Base-by-base conservation (phyloP, 1,140 invertebrate genomes). In the Heliconius melpomene region DNA sequence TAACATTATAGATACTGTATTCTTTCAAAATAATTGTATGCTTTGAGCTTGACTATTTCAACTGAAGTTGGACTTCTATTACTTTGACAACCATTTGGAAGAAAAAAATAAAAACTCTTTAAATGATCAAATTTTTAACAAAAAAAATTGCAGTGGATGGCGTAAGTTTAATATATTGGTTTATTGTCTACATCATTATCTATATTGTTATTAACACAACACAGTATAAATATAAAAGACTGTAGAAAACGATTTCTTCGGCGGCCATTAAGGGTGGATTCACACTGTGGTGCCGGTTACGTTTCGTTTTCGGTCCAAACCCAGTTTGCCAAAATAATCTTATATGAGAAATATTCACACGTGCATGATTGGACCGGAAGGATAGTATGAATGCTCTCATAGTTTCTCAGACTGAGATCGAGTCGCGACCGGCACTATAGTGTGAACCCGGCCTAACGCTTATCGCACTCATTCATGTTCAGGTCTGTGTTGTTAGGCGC, bases 391-490 rank as follows among this genome's bases (percentile, higher is more conserved):
- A 36, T 36, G 32, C 32, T 7, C 32, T 36, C 32, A 36, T 36
- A 36, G 6, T 36, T 36, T 36, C 7, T 36, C 32, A 36, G 6
- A 36, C 32, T 36, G 32, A 36, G 32, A 36, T 36, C 32, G 40
- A 46, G 13, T 16, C 3, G 40, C 13, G 40, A 46, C 13, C 40
- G 32, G 6, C 32, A 36, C 32, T 7, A 36, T 36, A 46, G 40
- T 46, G 40, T 13, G 40, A 32, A 46, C 40, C 3, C 3, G 16
- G 50, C 7, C 18, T 52, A 52, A 52, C 50, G 71, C 71, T 84
- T 75, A 60, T 83, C 72, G 79, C 82, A 84, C 82, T 83, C 78
- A 79, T 86, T 85, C 85, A 84, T 84, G 80, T 84, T 84, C 84
- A 81, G 79, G 78, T 84, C 82, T 66, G 78, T 79, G 79, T 74